Evolutionary conservation across 1,140 invertebrate species (phyloP), one percentile per base, ranked within the genome.

Genomic region (Leptoteleia sp.): DNA sequence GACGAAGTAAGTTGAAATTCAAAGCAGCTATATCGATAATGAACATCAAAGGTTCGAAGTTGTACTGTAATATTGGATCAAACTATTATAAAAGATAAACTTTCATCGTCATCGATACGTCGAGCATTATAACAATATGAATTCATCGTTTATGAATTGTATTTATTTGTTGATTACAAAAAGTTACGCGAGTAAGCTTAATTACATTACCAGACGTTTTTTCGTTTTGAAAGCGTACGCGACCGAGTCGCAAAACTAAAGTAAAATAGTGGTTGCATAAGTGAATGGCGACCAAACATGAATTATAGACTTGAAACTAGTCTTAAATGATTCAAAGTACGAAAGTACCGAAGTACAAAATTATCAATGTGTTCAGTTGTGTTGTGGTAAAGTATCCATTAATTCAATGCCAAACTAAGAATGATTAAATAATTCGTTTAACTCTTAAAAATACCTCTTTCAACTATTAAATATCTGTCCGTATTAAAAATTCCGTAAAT

Each of bases 351-450:
- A 76, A 72, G 27, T 73, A 43, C 42, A 47, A 76, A 80, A 83
- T 81, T 80, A 83, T 81, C 77, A 71, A 80, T 81, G 73, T 45
- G n/a, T 42, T 68, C 35, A 75, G 76, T 80, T 55, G 57, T 54
- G 79, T 79, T 79, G 80, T 31, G 76, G 80, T 59, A 55, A 38
- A 64, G 62, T 67, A 40, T 81, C 76, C 79, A 83, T 83, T 81
- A 81, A 80, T 57, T 83, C 35, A 42, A 59, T 43, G 54, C 54
- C 68, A 73, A 67, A 75, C 71, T 80, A 79, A 76, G 54, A 76
- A 77, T 76, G 42, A 79, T 82, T 78, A 76, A 79, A 83, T 83
- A 79, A 83, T 83, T 81, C 78, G 80, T 81, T 61, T 52, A 64
- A 68, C 27, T 62, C 48, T 67, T 59, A n/a, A n/a, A n/a, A n/a